These are phyloP conservation scores for Tyrophagus putrescentiae DNA, from an alignment of 1,140 invertebrate genomes.

Conservation along the genomic window DNA sequence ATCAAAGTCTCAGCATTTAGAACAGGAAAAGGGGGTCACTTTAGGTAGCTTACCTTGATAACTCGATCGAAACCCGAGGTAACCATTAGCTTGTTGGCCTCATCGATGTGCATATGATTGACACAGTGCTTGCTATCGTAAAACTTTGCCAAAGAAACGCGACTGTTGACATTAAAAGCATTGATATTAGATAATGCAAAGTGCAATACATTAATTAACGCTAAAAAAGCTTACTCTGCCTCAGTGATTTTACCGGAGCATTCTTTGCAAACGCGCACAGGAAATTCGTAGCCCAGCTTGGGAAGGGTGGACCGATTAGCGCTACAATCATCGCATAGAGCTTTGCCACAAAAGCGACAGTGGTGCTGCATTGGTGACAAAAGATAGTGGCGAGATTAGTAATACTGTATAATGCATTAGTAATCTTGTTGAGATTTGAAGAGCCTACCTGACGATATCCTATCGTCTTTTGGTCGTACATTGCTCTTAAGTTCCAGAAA, in stretches of 20 bases:
- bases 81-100: conserved; percentile 60
- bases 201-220: neutral
- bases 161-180: conserved; percentile 42
- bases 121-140: conserved; percentile 88
- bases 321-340: conserved; percentile 83
- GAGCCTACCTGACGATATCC: conserved; percentile 62
- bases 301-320: conserved; percentile 71
- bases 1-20: conserved; percentile 34
- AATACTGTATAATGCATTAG: neutral
- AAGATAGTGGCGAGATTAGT: neutral
- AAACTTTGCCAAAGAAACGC: conserved; percentile 75
- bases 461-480: conserved; percentile 90
- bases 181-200: conserved; percentile 4
- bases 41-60: conserved; percentile 73
- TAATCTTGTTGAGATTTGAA: neutral
- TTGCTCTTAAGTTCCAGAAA: conserved; percentile 94
- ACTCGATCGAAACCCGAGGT: conserved; percentile 85
- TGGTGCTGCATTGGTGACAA: conserved; percentile 27
- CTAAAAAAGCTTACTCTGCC: conserved; percentile 41
- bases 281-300: conserved; percentile 92
- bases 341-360: conserved; percentile 59
- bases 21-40: neutral
- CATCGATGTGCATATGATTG: conserved; percentile 72
- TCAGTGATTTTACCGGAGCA: conserved; percentile 68
- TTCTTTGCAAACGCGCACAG: conserved; percentile 82